Conservation (phyloP, 2,113 vertebrate genomes). For the Dendrocopos noguchii region DNA sequence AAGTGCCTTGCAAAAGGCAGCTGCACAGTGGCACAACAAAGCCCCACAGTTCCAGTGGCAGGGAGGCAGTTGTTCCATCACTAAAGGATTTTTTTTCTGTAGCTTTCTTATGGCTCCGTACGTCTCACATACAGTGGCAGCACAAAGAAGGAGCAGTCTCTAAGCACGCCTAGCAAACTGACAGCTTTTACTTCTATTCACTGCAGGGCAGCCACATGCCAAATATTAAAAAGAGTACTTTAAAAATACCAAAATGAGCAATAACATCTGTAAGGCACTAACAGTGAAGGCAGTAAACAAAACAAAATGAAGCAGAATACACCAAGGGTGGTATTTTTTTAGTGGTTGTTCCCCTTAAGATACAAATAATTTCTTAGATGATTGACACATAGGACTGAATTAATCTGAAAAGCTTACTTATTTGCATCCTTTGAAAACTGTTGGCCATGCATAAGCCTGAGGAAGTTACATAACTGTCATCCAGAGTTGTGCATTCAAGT, state of each 20-base stretch:
- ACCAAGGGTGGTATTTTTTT: background rate
- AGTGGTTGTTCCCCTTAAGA: conserved; percentile 17
- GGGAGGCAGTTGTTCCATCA: background rate
- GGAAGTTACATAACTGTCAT: conserved; percentile 19
- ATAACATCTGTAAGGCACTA: conserved; percentile 25
- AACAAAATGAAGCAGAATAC: conserved; percentile 10
- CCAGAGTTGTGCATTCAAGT: background rate
- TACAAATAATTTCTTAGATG: background rate
- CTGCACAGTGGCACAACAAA: background rate
- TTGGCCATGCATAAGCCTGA: background rate
- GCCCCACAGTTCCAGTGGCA: background rate
- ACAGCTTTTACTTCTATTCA: conserved; percentile 34
- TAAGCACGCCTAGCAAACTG: conserved; percentile 5
- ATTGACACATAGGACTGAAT: background rate
- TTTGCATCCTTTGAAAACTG: conserved; percentile 38
- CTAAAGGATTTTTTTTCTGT: background rate
- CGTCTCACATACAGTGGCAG: background rate
- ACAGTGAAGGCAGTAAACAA: conserved; percentile 6
- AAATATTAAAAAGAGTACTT: conserved; percentile 26
- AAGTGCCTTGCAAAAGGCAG: background rate
- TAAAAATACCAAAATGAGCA: conserved; percentile 49
- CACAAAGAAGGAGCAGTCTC: conserved; percentile 49
- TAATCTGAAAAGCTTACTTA: background rate
- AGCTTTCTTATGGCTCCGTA: background rate
- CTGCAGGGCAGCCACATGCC: conserved; percentile 40